Evolutionary conservation across 2,113 vertebrate genomes (phyloP), one percentile per base, ranked within the genome.

Genomic region (Bufo bufo): DNA sequence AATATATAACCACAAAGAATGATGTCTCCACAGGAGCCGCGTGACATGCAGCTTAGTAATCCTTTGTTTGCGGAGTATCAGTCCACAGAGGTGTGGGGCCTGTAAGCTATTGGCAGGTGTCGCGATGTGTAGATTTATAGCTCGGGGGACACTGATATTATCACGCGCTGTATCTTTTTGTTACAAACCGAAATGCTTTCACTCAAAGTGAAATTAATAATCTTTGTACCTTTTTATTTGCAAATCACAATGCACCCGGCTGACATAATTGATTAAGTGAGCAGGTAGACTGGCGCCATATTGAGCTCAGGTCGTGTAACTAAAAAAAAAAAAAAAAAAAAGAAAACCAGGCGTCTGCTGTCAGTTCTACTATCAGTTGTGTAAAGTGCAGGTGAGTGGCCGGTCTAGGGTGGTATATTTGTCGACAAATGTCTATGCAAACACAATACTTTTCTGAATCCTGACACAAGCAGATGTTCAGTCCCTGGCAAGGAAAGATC

Each of bases 361-460:
- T 86, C 43, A 74, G 78, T 82, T 89, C 74, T 13, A 47, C 66
- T 92, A 92, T 93, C 20, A 89, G 90, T 0, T 10, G 88, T 85
- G 85, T 84, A 85, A 90, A 91, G 92, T 33, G 7, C 4, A 89
- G 85, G 90, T n/a, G 59, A 79, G 77, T 49, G 91, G 91, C 91
- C 92, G 90, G 93, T 89, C 90, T 90, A 80, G 89, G 92, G 92
- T 85, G 85, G 89, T 91, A 89, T 95, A 92, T 95, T 95, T 95
- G 92, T 93, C 89, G 90, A 94, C 93, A 92, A 90, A 93, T 89
- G 66, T 89, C 90, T 92, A 71, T 90, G 93, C 92, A 96, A 96
- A 96, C 93, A 95, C 85, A 89, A 69, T 71, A 91, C 86, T 89
- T 90, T 91, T 90, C 17, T 52, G 92, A 89, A 91, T 90, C 20